A percentile compares a stretch with the other conserved stretches of the same genome.
phyloP scores from a whole-genome alignment of 2,888 invertebrate species.

The Cephus sareptanus region DNA sequence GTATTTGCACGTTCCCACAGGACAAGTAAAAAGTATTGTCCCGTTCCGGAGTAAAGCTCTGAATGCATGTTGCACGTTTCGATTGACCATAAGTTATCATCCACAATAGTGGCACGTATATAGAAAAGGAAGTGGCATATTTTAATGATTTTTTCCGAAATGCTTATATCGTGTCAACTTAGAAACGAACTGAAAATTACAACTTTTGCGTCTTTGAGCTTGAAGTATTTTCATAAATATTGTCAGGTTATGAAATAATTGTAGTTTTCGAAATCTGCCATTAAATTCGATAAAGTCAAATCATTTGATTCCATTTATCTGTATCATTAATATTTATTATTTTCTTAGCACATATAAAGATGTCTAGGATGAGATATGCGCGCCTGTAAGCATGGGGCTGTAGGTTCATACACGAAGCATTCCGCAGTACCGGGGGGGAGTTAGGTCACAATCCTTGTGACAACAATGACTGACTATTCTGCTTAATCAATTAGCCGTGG shows the following conservation, averaged over 20 bases:
- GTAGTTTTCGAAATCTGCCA: background rate
- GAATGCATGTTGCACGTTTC: background rate
- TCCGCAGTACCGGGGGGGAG: conserved; percentile 38
- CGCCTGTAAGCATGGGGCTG: conserved; percentile 52
- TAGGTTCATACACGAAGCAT: conserved; percentile 34
- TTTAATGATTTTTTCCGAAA: background rate
- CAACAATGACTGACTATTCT: conserved; percentile 34
- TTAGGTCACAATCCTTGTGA: conserved; percentile 43
- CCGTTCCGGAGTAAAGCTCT: background rate
- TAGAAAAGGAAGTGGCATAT: background rate
- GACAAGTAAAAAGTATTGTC: background rate
- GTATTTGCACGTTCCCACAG: background rate
- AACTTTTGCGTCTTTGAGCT: too few relatives aligned
- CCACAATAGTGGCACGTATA: background rate
- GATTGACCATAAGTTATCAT: background rate
- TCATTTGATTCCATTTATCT: background rate
- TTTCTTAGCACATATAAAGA: conserved; percentile 10
- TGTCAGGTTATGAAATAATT: too few relatives aligned
- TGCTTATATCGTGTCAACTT: background rate
- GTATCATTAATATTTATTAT: background rate
- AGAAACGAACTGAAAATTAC: background rate
- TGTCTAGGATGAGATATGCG: conserved; percentile 38
- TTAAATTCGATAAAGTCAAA: background rate
- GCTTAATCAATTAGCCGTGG: conserved; percentile 36
- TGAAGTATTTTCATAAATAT: too few relatives aligned